A percentile compares a stretch with the other conserved stretches of the same genome.
phyloP scores from a whole-genome alignment of 2,113 vertebrate genomes.

The Vicugna pacos region DNA sequence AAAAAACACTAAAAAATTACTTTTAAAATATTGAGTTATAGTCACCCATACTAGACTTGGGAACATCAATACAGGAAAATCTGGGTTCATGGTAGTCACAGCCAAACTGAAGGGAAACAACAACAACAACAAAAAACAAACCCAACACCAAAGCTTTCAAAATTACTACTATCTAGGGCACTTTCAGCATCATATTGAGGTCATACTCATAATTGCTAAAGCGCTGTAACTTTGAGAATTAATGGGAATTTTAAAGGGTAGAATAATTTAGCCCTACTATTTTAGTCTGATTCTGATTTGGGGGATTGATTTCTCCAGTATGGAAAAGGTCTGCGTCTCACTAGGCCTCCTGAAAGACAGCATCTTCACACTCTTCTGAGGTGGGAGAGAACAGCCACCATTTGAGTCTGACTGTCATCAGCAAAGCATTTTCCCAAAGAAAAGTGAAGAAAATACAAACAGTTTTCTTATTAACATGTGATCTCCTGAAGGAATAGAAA shows the following conservation, averaged over 20 bases:
- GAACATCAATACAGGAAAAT: constrained; percentile 17
- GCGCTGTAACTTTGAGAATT: background rate
- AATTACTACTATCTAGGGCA: background rate
- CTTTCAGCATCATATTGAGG: background rate
- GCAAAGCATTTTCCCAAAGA: background rate
- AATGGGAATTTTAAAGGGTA: background rate
- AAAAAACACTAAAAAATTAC: background rate
- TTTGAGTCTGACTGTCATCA: background rate
- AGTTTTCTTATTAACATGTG: background rate
- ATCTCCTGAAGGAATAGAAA: background rate
- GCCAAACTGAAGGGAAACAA: background rate
- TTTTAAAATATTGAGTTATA: constrained; percentile 1
- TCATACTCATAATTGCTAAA: background rate
- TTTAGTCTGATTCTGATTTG: background rate
- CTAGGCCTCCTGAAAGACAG: background rate
- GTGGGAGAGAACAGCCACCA: background rate
- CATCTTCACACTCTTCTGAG: background rate
- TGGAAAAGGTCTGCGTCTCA: background rate
- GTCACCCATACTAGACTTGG: background rate
- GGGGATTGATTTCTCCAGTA: background rate
- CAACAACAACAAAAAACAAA: background rate
- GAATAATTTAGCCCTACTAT: background rate
- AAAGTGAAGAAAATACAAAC: background rate
- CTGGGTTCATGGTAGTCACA: background rate
- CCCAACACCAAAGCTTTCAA: background rate